These are phyloP conservation scores for Pyrochroa serraticornis DNA, from an alignment of 2,888 invertebrate species.

Conservation along the genomic window DNA sequence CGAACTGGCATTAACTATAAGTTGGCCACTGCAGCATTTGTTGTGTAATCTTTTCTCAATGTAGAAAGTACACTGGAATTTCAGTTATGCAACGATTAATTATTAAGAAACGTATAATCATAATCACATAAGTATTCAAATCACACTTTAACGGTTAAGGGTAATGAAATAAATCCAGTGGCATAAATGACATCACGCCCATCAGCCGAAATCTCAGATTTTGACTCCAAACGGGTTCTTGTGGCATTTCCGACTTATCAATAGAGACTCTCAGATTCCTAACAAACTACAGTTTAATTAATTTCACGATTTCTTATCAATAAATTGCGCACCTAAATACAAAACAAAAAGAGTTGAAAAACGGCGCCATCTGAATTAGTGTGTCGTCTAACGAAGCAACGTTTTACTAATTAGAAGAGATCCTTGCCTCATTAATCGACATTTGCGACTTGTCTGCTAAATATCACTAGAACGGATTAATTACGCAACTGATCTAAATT, in stretches of 20 bases:
- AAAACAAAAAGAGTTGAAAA: not conserved
- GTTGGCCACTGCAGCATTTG: slow-evolving; percentile 26
- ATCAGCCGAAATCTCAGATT: no score
- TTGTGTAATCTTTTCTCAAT: slow-evolving; percentile 33
- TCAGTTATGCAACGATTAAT: slow-evolving; percentile 31
- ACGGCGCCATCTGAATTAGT: slow-evolving; percentile 6
- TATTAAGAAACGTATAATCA: slow-evolving; percentile 25
- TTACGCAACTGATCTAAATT: not conserved
- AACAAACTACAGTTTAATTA: not conserved
- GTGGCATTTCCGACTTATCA: slow-evolving; percentile 15
- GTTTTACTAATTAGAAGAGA: slow-evolving; percentile 7
- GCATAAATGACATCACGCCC: not conserved
- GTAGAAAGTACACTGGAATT: slow-evolving; percentile 32
- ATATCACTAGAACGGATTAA: not conserved
- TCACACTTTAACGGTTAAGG: slow-evolving; percentile 5
- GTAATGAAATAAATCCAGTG: slow-evolving; percentile 1
- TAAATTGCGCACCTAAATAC: not conserved
- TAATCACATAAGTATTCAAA: slow-evolving; percentile 10
- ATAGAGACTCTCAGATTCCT: not conserved
- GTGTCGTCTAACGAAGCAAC: not conserved
- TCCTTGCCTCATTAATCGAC: slow-evolving; percentile 3
- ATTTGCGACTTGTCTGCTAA: not conserved
- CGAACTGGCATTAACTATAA: slow-evolving; percentile 26
- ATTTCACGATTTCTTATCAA: not conserved
- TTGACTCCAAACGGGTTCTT: no score